A percentile compares a stretch with the other conserved stretches of the same genome.
Conservation (phyloP, 2,113 vertebrate genomes). For the Alethe castanea region DNA sequence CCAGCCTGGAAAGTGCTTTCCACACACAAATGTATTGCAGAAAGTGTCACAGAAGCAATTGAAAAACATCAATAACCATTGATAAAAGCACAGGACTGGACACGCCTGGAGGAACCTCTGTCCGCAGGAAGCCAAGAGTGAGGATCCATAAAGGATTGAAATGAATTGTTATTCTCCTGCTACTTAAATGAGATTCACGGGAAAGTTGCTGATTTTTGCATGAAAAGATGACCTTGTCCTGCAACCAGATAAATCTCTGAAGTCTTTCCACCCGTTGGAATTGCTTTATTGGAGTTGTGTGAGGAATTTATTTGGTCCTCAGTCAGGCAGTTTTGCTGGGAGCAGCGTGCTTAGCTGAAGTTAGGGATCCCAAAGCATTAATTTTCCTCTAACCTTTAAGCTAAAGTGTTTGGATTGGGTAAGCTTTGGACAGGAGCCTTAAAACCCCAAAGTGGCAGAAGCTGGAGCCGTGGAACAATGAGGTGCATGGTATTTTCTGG, state of each 20-base stretch:
- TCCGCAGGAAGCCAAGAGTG: background rate
- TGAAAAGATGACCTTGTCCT: constrained; percentile 47
- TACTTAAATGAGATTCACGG: constrained; percentile 2
- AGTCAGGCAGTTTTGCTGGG: background rate
- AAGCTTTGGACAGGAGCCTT: background rate
- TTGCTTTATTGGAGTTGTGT: background rate
- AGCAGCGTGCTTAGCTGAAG: background rate
- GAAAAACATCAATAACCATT: constrained; percentile 67
- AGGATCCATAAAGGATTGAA: constrained; percentile 31
- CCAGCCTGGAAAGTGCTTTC: constrained; percentile 8
- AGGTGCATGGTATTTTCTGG: background rate
- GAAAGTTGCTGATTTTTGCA: constrained; percentile 63
- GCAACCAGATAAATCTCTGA: background rate
- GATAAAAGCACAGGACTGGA: constrained; percentile 26
- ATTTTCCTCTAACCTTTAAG: background rate
- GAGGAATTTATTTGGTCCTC: constrained; percentile 4
- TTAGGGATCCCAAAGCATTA: background rate
- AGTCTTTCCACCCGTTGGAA: background rate
- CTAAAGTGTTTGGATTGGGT: background rate
- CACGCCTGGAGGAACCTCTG: background rate
- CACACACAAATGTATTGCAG: constrained; percentile 61
- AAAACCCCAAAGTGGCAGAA: background rate
- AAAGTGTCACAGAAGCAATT: constrained; percentile 51
- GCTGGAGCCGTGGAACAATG: background rate
- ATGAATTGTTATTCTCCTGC: constrained; percentile 5